These are phyloP conservation scores for Gnathonemus echidnorhynchus DNA, from an alignment of 2,113 vertebrate species.

Conservation along the genomic window DNA sequence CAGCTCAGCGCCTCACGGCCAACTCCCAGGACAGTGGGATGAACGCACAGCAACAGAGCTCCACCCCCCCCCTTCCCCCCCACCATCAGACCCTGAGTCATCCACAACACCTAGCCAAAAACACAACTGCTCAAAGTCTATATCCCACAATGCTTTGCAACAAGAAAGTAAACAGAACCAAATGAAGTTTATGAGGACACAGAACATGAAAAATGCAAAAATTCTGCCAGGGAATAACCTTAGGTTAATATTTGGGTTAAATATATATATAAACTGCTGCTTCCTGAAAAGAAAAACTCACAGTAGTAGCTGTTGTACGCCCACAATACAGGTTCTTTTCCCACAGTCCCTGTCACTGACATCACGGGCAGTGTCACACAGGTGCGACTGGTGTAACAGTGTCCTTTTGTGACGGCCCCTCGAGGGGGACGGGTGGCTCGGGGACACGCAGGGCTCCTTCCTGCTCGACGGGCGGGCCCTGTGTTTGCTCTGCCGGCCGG, in stretches of 20 bases:
- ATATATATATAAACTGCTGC: not conserved
- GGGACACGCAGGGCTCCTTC: not conserved
- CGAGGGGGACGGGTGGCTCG: not conserved
- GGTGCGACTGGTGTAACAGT: not conserved
- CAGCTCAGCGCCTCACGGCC: not conserved
- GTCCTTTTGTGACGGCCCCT: not conserved
- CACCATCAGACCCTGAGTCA: not conserved
- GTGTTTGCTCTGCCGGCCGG: not conserved
- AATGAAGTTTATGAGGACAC: not conserved
- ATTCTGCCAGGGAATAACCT: not conserved
- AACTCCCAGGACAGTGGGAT: not conserved
- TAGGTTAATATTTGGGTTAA: not conserved
- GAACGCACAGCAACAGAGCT: not conserved
- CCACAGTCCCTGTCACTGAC: not conserved
- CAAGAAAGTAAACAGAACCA: not conserved
- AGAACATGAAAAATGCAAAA: not conserved
- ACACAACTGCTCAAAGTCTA: constrained; percentile 11
- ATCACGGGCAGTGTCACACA: not conserved
- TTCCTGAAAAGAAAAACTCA: not conserved
- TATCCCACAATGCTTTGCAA: constrained; percentile 8
- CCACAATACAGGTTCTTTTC: not conserved
- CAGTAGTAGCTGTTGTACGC: not conserved
- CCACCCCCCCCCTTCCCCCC: not conserved
- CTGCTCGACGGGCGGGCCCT: not conserved
- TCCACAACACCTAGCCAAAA: not conserved